Evolutionary conservation across 2,113 vertebrate species (phyloP), one percentile per base, ranked within the genome.

Genomic region (Dicaeum eximium): DNA sequence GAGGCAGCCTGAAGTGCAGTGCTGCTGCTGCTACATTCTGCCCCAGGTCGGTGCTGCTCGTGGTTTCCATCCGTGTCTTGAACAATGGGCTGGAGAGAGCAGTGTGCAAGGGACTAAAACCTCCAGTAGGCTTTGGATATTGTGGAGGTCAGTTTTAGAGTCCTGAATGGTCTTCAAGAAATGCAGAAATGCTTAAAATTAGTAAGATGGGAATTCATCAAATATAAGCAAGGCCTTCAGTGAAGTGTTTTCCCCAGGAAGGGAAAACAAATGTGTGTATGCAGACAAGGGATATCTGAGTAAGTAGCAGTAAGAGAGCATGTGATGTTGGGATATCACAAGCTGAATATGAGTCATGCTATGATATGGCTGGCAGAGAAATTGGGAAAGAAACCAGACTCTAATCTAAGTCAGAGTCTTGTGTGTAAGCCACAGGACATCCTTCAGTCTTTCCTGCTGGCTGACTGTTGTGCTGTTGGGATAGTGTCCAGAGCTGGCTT

Each of bases 311-410:
- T 51, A 86, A 80, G 64, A 86, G 54, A 70, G 44, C 82, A 67
- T 83, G 86, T 86, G 95, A 38, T 86, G 56, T 33, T 86, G 86
- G 72, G 77, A 23, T 90, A 58, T 84, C 92, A 78, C 86, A 93
- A 58, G 64, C 40, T 60, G 33, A 66, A 35, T 40, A 6, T 96
- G 95, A 95, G 60, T 97, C 94, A 96, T 8, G 15, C 30, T 42
- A 16, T 38, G 45, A 66, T 80, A 53, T 3, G 37, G 72, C 47
- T 84, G 47, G 27, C 45, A 67, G 42, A 80, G 80, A 88, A 81
- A 83, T 88, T 78, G 62, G 28, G 64, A 88, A 90, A 62, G 92
- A 80, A 71, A 58, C 60, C 60, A 96, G 72, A 38, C 30, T 85
- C 74, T 2, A 38, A 15, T 30, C 6, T 27, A 61, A 82, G 54